Base-by-base conservation (phyloP, 2,113 vertebrate species). In the Cyanistes caeruleus region DNA sequence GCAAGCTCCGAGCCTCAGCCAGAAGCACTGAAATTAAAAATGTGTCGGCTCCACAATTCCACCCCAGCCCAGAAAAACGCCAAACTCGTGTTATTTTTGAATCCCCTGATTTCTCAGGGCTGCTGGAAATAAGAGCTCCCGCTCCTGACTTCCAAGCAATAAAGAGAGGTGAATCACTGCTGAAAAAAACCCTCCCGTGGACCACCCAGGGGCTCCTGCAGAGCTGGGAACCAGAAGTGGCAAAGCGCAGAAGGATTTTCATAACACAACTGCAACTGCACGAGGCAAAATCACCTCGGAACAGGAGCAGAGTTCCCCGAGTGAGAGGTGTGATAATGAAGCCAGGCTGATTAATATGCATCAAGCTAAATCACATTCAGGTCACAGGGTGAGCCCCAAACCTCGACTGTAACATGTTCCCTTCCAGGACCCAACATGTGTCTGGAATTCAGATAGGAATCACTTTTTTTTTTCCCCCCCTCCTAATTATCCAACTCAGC, bases 151-250 rank as follows among this genome's bases (percentile, higher is more conserved):
- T 95, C 84, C 90, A 95, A 81, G 96, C 83, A 93, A 52, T 91
- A 96, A 95, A 68, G 64, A 27, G 93, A 95, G 85, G 95, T 85
- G 96, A 94, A 95, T 97, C 95, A 87, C 82, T 87, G 37, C 96
- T 62, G 63, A 17, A 68, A 67, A 67, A 27, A 33, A 60, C 30
- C 28, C 58, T 90, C 84, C 70, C 17, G 0, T 28, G 79, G 93
- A 97, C 97, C 97, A 97, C 97, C 96, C 97, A 97, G 95, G n/a
- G 4, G 8, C 70, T 95, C 73, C 23, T 78, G 16, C 64, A 10
- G 69, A 69, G 89, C 95, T 83, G 93, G 67, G 68, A 91, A 76
- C 37, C 93, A 77, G 41, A 33, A 84, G 86, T 44, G 75, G 92
- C 94, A 59, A 83, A 87, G 67, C 2, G 17, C 93, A 82, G 70